phyloP scores from a whole-genome alignment of 2,113 vertebrate species.

The Trichechus manatus region DNA sequence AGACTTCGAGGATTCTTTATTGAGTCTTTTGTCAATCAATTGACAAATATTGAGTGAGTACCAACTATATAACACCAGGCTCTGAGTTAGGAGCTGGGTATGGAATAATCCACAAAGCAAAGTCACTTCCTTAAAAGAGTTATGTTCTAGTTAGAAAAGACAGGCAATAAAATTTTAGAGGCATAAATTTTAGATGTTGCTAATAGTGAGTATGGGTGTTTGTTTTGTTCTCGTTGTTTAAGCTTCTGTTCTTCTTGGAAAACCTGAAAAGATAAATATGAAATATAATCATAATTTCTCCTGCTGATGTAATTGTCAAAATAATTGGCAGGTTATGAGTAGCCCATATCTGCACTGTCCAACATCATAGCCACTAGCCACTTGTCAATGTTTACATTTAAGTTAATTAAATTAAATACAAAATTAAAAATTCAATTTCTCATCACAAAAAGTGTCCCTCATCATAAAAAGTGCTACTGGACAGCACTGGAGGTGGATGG shows the following conservation, averaged over 20 bases:
- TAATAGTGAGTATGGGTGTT: not conserved
- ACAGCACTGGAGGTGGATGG: not conserved
- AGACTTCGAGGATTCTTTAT: not conserved
- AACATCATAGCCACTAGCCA: not conserved
- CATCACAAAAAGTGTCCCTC: not conserved
- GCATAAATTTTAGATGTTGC: not conserved
- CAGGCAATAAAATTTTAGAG: not conserved
- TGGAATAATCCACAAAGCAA: not conserved
- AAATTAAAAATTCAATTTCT: not conserved
- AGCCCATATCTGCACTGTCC: not conserved
- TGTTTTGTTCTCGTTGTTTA: not conserved
- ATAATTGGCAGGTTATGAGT: not conserved
- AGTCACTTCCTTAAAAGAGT: not conserved
- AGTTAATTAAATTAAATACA: constrained; percentile 8
- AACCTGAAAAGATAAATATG: not conserved
- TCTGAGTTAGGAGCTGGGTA: not conserved
- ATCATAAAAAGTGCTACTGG: not conserved
- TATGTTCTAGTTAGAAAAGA: not conserved
- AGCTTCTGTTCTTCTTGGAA: not conserved
- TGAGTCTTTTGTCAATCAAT: not conserved
- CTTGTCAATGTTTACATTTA: not conserved
- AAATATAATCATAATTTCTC: not conserved
- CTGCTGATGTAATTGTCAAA: not conserved
- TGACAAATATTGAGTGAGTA: not conserved
- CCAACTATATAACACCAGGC: not conserved